Base-by-base conservation (phyloP, 2,797 vertebrate species). In the Babyrousa celebensis region DNA sequence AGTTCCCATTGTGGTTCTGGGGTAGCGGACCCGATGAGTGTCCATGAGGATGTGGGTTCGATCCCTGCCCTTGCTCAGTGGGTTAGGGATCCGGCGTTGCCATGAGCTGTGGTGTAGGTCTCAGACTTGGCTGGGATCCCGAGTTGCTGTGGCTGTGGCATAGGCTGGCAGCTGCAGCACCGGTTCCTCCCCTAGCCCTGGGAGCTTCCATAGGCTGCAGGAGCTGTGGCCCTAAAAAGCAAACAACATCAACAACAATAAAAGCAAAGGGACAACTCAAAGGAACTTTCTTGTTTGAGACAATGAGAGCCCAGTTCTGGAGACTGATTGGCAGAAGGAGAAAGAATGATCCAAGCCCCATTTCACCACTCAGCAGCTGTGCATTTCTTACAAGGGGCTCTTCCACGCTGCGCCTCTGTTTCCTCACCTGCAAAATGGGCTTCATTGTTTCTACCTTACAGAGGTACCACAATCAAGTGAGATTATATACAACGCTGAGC, bases 401-500 rank as follows among this genome's bases (percentile, higher is more conserved):
- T 7, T 9, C 32, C 48, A 4, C 25, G 6, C 7, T 0, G 6
- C 7, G 32, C 86, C 86, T 97, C 79, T 25, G 91, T 94, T 74
- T 96, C 84, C 40, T 21, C 52, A 40, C 52, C 86, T 70, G 79
- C 70, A 36, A 83, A 79, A 78, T 78, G 54, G 40, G 20, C 2
- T 20, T 17, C 14, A 2, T 18, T 2, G 0, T 56, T 43, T 40
- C 56, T 9, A 6, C 74, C 78, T 65, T n/a, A 21, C 77, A 9
- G 18, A n/a, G 7, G 17, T 10, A 25, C 1, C 40, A 20, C 21
- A 5, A 16, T 5, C 23, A 23, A 0, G 36, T 0, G 36, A 63
- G 58, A 27, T 12, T 1, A 0, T 1, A 0, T 0, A 1, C 8
- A 0, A 0, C 1, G 25, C 43, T 27, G 1, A 32, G 78, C 54